Evolutionary conservation across 64 coral and sea anemone genomes (phyloP).

Genomic region (Stylophora pistillata): DNA sequence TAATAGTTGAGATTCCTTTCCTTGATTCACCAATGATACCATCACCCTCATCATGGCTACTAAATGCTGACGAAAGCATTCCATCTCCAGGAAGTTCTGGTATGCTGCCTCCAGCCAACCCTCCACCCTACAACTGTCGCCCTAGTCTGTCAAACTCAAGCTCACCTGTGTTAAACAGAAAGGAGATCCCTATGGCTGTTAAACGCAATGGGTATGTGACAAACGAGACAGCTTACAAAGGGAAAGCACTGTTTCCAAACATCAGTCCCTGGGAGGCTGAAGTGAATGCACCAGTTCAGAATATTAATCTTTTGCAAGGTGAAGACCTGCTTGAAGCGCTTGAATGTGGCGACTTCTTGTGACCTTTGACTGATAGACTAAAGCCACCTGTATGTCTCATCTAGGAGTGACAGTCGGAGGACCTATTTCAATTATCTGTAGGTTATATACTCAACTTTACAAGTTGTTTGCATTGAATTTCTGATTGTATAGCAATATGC

Average conservation of each 20-base stretch:
- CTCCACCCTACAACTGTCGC: background rate
- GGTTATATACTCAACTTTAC: background rate
- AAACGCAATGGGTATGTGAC: conserved; percentile 63
- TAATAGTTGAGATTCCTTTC: conserved; percentile 79
- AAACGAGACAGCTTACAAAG: conserved; percentile 54
- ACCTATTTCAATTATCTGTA: no score
- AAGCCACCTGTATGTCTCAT: background rate
- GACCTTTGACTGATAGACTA: background rate
- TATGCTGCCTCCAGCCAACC: conserved; percentile 20
- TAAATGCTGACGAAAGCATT: conserved; percentile 1
- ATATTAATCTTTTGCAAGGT: conserved; percentile 66
- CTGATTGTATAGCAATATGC: background rate
- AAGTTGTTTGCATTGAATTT: background rate
- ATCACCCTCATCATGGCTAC: conserved; percentile 43
- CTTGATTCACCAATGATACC: conserved; percentile 71
- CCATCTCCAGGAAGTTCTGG: conserved; percentile 14
- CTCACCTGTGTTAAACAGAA: conserved; percentile 1
- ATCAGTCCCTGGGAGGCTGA: conserved; percentile 70
- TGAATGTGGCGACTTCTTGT: conserved; percentile 40
- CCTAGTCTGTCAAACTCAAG: conserved; percentile 34
- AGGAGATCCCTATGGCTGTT: conserved; percentile 40
- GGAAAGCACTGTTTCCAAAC: conserved; percentile 47
- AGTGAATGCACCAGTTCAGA: conserved; percentile 78
- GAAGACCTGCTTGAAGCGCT: conserved; percentile 73
- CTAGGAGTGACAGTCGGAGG: background rate